Percentiles rank a stretch among this genome's conserved stretches.
phyloP scores from a whole-genome alignment of 1,140 invertebrate genomes.

The Mizuhopecten yessoensis region DNA sequence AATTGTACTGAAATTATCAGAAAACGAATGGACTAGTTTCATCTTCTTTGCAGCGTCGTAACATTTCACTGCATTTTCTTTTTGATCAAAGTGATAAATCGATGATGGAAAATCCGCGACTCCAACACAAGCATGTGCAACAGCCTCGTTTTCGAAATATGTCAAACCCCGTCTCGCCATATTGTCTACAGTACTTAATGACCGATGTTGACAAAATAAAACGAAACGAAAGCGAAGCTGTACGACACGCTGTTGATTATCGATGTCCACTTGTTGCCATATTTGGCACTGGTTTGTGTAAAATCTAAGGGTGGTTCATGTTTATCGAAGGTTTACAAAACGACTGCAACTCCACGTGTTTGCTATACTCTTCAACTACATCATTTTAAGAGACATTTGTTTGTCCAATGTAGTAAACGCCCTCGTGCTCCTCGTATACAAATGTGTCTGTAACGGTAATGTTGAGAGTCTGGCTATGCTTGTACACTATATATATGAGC shows the following conservation, averaged over 20 bases:
- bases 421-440: not conserved
- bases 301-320: not conserved
- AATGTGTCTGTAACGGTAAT: not conserved
- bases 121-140: not conserved
- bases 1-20: too few relatives aligned
- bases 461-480: not conserved
- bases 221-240: not conserved
- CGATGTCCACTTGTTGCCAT: not conserved
- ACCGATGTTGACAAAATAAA: not conserved
- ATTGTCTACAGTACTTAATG: not conserved
- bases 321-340: not conserved
- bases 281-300: not conserved
- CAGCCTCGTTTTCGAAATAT: not conserved
- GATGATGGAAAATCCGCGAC: too few relatives aligned
- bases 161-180: not conserved
- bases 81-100: too few relatives aligned
- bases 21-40: too few relatives aligned
- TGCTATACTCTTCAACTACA: not conserved
- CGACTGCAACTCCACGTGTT: not conserved
- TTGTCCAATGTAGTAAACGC: not conserved
- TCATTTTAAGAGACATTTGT: not conserved
- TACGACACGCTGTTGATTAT: not conserved
- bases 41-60: too few relatives aligned
- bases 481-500: too few relatives aligned
- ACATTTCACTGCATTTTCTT: too few relatives aligned